Conservation (phyloP, 1,140 invertebrate genomes). For the Aphidius ervi region DNA sequence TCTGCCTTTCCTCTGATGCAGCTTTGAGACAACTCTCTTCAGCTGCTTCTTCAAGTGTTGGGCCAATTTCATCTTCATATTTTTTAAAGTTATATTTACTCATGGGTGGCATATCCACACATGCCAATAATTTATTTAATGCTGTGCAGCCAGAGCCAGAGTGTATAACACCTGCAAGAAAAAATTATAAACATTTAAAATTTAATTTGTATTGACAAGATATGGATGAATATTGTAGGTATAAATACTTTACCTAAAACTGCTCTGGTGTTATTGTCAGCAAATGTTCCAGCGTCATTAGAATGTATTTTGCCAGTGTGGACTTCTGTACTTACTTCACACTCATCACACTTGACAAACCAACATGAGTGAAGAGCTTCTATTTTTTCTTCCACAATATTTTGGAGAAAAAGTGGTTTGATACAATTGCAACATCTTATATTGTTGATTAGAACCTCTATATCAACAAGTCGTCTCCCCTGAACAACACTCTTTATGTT, state of each 20-base stretch:
- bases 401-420: slow-evolving; percentile 11
- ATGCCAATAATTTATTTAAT: slow-evolving; percentile 13
- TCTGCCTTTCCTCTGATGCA: slow-evolving; percentile 14
- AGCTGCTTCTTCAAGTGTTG: slow-evolving; percentile 14
- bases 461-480: slow-evolving; percentile 10
- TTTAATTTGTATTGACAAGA: background rate
- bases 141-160: slow-evolving; percentile 1
- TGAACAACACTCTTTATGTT: too few species aligned
- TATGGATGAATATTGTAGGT: background rate
- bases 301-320: slow-evolving; percentile 10
- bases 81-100: slow-evolving; percentile 1
- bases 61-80: slow-evolving; percentile 19
- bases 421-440: slow-evolving; percentile 9
- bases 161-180: background rate
- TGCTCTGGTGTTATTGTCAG: slow-evolving; percentile 2
- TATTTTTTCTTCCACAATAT: slow-evolving; percentile 10
- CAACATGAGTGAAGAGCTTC: slow-evolving; percentile 11
- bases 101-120: background rate
- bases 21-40: slow-evolving; percentile 17
- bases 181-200: too few species aligned
- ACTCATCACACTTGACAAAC: slow-evolving; percentile 5
- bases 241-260: background rate
- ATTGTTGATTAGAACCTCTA: slow-evolving; percentile 4
- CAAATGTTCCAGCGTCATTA: background rate
- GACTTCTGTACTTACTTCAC: slow-evolving; percentile 5